Evolutionary conservation across 1,140 invertebrate species (phyloP).

Genomic region (Bilobella aurantiaca): DNA sequence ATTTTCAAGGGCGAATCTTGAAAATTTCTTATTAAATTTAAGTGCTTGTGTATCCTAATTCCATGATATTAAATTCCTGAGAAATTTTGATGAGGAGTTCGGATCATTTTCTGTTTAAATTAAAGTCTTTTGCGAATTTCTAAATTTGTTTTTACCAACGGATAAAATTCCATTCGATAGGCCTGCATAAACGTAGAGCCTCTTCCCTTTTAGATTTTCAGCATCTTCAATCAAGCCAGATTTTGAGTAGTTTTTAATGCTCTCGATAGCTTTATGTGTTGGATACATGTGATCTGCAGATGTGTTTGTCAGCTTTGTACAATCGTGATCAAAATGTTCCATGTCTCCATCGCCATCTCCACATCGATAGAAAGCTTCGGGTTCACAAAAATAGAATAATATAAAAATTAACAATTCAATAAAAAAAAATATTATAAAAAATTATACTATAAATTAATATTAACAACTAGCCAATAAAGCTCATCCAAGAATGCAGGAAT

Average conservation of each 20-base stretch:
- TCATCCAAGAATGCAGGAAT: no score
- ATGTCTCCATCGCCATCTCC: constrained; percentile 22
- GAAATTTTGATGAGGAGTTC: not conserved
- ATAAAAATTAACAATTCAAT: no score
- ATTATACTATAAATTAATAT: no score
- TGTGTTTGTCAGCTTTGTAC: constrained; percentile 12
- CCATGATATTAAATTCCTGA: no score
- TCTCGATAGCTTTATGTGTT: constrained; percentile 14
- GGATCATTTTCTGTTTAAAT: not conserved
- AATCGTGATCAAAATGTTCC: constrained; percentile 25
- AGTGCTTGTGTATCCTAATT: no score
- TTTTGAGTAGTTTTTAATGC: constrained; percentile 23
- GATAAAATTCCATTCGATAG: constrained; percentile 22
- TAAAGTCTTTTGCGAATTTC: not conserved
- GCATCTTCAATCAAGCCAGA: constrained; percentile 27
- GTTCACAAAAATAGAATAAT: not conserved
- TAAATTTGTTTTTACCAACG: constrained; percentile 11
- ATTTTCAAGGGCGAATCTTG: no score
- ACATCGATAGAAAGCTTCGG: constrained; percentile 31
- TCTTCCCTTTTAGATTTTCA: constrained; percentile 23
- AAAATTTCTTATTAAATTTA: no score
- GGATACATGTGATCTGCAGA: constrained; percentile 10
- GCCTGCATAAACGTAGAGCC: constrained; percentile 29
- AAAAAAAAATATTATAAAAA: no score
- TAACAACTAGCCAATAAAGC: no score